Conservation (phyloP, 2,113 vertebrate genomes). For the Alexandromys fortis region DNA sequence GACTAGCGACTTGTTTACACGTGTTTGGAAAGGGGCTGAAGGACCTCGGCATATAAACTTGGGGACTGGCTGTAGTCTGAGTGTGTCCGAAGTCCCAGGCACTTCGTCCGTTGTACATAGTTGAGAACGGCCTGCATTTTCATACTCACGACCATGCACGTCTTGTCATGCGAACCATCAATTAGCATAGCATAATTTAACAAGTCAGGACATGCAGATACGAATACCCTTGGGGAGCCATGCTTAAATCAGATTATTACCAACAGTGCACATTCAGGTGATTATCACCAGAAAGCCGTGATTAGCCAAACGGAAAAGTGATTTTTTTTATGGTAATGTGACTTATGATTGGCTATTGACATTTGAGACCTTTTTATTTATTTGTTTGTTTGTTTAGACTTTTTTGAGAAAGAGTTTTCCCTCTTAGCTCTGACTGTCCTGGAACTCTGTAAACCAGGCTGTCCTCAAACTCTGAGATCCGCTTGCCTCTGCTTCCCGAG, state of each 20-base stretch:
- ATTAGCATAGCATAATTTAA: conserved; percentile 65
- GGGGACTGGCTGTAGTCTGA: neutral
- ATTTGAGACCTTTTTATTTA: neutral
- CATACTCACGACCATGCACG: conserved; percentile 60
- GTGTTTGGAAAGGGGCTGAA: conserved; percentile 22
- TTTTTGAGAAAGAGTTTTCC: neutral
- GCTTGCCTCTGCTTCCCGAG: neutral
- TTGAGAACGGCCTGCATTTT: conserved; percentile 57
- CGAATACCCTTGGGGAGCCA: conserved; percentile 56
- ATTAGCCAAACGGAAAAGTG: conserved; percentile 60
- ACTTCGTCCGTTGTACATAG: conserved; percentile 6
- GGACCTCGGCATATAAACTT: neutral
- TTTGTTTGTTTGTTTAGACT: neutral
- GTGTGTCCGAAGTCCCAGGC: conserved; percentile 7
- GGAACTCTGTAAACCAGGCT: neutral
- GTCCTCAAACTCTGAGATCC: neutral
- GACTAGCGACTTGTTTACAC: neutral
- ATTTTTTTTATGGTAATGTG: conserved; percentile 56
- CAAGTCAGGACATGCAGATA: conserved; percentile 56
- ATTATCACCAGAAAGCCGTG: conserved; percentile 56
- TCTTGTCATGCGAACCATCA: conserved; percentile 62
- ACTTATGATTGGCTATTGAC: conserved; percentile 41
- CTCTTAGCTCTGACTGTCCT: neutral
- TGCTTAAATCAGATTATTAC: conserved; percentile 60
- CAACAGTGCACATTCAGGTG: conserved; percentile 18